Evolutionary conservation across 2,888 invertebrate genomes (phyloP).

Genomic region (Galerucella pusilla): DNA sequence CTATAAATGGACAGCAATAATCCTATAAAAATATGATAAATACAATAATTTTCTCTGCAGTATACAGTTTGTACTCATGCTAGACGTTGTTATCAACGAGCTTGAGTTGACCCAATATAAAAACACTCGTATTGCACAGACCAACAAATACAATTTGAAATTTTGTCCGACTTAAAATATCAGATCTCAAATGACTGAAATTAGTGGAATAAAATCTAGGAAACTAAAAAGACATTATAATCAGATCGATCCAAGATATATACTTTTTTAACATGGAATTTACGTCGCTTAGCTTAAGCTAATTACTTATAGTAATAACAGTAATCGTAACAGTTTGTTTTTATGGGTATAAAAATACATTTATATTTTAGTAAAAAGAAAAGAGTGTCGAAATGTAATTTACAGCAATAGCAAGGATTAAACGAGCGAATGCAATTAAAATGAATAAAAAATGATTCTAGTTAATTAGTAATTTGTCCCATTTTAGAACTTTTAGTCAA

Average conservation of each 20-base stretch:
- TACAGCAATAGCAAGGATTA: slow-evolving; percentile 20
- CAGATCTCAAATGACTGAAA: too few relatives aligned
- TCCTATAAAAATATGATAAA: background rate
- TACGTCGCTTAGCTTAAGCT: background rate
- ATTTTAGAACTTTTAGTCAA: slow-evolving; percentile 18
- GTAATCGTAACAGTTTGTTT: background rate
- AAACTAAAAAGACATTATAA: too few relatives aligned
- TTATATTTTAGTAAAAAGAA: background rate
- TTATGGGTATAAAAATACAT: background rate
- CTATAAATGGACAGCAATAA: background rate
- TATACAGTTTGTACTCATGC: background rate
- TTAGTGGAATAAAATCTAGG: too few relatives aligned
- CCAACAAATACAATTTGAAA: too few relatives aligned
- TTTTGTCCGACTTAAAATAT: too few relatives aligned
- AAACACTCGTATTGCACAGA: too few relatives aligned
- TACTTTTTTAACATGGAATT: background rate
- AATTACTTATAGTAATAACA: background rate
- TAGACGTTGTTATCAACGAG: too few relatives aligned
- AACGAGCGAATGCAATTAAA: slow-evolving; percentile 21
- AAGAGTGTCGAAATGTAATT: slow-evolving; percentile 20
- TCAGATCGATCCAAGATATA: background rate
- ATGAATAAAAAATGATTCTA: slow-evolving; percentile 16
- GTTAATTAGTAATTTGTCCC: slow-evolving; percentile 24
- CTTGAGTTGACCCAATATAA: too few relatives aligned
- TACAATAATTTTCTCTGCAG: background rate